Evolutionary conservation across 2,797 vertebrate species (phyloP), one percentile per base, ranked within the genome.

Genomic region (Taenioides sp.): DNA sequence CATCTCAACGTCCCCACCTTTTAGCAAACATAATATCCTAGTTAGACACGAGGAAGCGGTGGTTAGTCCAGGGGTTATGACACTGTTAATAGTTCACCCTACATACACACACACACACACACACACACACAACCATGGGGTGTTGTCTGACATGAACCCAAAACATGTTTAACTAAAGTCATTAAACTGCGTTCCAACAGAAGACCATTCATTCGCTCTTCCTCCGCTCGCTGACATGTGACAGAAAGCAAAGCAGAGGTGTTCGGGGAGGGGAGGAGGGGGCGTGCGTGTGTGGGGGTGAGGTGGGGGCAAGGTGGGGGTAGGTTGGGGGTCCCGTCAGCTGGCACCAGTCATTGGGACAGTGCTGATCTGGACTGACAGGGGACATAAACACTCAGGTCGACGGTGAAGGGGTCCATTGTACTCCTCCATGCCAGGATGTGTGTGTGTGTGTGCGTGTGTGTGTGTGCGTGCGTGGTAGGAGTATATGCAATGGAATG

Each of bases 101-200:
- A 86, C 23, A 25, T 49, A 64, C 65, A 91, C 92, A 92, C 90
- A 89, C 79, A 89, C 91, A 84, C 87, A 87, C 89, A 90, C 91
- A 93, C 92, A 94, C 63, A 85, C 88, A 92, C 90, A 92, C 93
- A 86, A 93, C 86, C 31, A 14, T 2, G 18, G 90, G 92, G 82
- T 93, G 92, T 96, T 96, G 97, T 95, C 95, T 96, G 95, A 96
- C 88, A 91, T 96, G 95, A 96, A 96, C 60, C 94, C 94, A 95
- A 92, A 92, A 92, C 94, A 94, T 95, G 92, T 94, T 88, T 92
- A 95, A 95, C 92, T 80, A 94, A 95, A 95, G 94, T 94, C 94
- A 95, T 96, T 95, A 96, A 89, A 86, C 88, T 72, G 60, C 76
- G 73, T 78, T 37, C 70, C 69, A 91, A 92, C 91, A 93, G 89